Percentiles rank a stretch among this genome's conserved stretches.
These are phyloP conservation scores for Actinemys pallida DNA, from an alignment of 2,113 vertebrate genomes.

Conservation along the genomic window DNA sequence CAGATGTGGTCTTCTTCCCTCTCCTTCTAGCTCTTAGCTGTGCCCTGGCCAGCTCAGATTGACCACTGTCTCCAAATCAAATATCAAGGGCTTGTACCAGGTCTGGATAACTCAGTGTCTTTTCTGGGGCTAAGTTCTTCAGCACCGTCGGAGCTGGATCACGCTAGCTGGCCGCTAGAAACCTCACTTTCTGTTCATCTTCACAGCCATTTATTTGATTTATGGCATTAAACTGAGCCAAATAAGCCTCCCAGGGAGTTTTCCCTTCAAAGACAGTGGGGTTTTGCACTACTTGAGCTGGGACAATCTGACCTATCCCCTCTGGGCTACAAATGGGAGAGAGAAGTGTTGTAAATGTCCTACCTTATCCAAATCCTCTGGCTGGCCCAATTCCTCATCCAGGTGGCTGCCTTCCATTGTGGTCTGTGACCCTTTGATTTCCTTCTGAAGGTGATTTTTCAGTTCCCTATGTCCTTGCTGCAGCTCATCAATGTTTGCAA, in stretches of 20 bases:
- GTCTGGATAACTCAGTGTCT: constrained; percentile 58
- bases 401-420: background rate
- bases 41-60: constrained; percentile 60
- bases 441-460: background rate
- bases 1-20: constrained; percentile 56
- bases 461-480: background rate
- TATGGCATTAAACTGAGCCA: background rate
- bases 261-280: background rate
- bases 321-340: background rate
- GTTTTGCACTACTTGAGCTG: background rate
- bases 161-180: background rate
- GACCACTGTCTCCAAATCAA: constrained; percentile 71
- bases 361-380: background rate
- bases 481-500: background rate
- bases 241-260: background rate
- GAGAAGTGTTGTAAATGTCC: background rate
- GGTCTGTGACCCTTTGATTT: background rate
- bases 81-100: constrained; percentile 26
- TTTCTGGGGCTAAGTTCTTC: background rate
- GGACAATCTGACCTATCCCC: background rate
- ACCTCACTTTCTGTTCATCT: background rate
- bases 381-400: background rate
- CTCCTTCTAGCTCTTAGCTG: constrained; percentile 65
- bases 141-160: background rate
- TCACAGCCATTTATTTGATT: background rate